Evolutionary conservation across 2,888 invertebrate genomes (phyloP), one percentile per base, ranked within the genome.

Genomic region (Holacanthella duospinosa): DNA sequence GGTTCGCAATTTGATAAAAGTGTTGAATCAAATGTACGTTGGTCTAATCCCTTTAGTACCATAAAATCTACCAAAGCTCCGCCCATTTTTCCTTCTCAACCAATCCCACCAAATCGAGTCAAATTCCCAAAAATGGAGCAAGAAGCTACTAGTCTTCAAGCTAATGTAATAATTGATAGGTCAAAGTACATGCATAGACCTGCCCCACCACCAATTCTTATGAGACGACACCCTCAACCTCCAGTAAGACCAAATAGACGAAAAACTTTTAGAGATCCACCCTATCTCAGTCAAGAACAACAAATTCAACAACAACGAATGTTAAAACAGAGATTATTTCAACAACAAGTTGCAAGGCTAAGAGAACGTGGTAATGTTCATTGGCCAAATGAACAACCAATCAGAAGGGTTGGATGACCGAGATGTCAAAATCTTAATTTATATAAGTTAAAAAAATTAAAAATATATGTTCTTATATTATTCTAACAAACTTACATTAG

Each of bases 161-260:
- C 48, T 24, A 56, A 61, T 59, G 53, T 54, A 25, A 55, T 43
- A 26, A 66, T 72, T 36, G 72, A 72, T 60, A 59, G 72, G 24
- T 36, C 64, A 24, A 72, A 72, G 29, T 72, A 70, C 61, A 53
- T 67, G 61, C 61, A 64, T 4, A 60, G 72, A 56, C 71, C 72
- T 0, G 72, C 68, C 9, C 66, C 66, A 26, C 72, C 72, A 2
- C 72, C 71, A 25, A 72, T 72, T 55, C 63, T 72, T 1, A 72
- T 72, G 72, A 60, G 72, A 58, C 58, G 72, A 60, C 61, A 64
- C 28, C 72, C 71, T 2, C 68, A 66, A 44, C 60, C 36, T 56
- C 24, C 27, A 55, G 16, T 58, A 59, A 58, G 57, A 54, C 12
- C 63, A 25, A 57, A 60, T 28, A 2, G 48, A 28, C 36, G 60